phyloP scores from a whole-genome alignment of 2,888 invertebrate genomes.

The Oasisia sp. region DNA sequence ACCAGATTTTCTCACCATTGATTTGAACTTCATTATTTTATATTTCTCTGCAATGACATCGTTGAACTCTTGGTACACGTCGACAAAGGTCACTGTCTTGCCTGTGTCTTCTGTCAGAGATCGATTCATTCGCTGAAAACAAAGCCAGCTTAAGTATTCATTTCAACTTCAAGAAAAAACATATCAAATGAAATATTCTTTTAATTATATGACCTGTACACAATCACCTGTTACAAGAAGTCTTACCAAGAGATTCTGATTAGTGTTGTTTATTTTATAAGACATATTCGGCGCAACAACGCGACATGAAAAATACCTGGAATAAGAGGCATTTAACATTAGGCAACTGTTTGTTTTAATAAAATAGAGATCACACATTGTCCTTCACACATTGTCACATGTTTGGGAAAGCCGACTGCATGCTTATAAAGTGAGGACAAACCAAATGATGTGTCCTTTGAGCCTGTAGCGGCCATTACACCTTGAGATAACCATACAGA shows the following conservation, averaged over 20 bases:
- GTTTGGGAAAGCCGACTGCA: too few relatives aligned
- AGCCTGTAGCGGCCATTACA: too few relatives aligned
- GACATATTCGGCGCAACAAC: too few relatives aligned
- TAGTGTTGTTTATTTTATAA: too few relatives aligned
- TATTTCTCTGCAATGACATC: slow-evolving; percentile 76
- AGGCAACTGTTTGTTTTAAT: neutral
- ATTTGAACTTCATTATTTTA: slow-evolving; percentile 82
- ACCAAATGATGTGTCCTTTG: too few relatives aligned
- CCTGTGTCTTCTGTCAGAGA: slow-evolving; percentile 67
- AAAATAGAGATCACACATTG: neutral
- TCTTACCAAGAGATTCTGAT: too few relatives aligned
- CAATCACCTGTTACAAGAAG: too few relatives aligned
- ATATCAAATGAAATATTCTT: too few relatives aligned
- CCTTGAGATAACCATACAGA: too few relatives aligned
- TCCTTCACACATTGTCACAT: too few relatives aligned
- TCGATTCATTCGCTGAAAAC: slow-evolving; percentile 41
- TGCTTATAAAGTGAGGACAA: too few relatives aligned
- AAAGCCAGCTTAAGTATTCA: neutral
- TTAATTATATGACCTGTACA: too few relatives aligned
- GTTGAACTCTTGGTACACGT: slow-evolving; percentile 91
- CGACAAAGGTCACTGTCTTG: slow-evolving; percentile 78
- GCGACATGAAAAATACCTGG: neutral
- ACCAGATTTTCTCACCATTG: slow-evolving; percentile 70
- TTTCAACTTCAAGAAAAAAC: neutral
- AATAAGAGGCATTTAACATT: neutral